phyloP scores from a whole-genome alignment of 2,113 vertebrate genomes.

The Porphyrio hochstetteri region DNA sequence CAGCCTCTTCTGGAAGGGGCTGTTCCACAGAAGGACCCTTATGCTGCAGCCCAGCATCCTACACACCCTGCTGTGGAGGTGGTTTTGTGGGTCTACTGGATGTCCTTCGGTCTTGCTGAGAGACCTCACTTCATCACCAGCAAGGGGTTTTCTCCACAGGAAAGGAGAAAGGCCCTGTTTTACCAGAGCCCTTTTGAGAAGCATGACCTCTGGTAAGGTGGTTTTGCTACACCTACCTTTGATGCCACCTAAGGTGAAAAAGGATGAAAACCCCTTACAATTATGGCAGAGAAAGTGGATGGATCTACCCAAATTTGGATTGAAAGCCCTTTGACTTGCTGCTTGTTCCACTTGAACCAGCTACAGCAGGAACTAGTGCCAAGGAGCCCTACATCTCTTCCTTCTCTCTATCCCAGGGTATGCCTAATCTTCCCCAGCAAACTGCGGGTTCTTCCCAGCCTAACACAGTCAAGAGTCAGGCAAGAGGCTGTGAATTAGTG shows the following conservation, averaged over 20 bases:
- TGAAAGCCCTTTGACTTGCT: not conserved
- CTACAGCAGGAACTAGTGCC: not conserved
- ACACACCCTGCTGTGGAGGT: rapidly evolving
- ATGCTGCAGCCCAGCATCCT: not conserved
- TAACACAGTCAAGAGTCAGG: not conserved
- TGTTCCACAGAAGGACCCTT: not conserved
- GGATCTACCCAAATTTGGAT: not conserved
- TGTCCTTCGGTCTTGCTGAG: not conserved
- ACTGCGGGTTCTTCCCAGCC: not conserved
- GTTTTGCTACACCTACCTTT: not conserved
- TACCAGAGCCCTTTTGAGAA: not conserved
- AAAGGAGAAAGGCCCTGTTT: not conserved
- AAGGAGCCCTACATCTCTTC: not conserved
- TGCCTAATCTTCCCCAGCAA: not conserved
- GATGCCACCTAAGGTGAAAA: not conserved
- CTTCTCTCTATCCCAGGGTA: rapidly evolving
- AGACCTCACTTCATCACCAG: not conserved
- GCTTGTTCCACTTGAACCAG: not conserved
- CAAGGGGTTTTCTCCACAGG: not conserved
- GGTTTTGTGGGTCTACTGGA: not conserved
- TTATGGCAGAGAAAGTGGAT: not conserved
- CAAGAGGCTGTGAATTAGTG: not conserved
- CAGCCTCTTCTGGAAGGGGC: not conserved
- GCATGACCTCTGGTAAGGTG: not conserved
- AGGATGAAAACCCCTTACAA: not conserved